These are phyloP conservation scores for Liolophura sinensis DNA, from an alignment of 1,140 invertebrate genomes.

Conservation along the genomic window DNA sequence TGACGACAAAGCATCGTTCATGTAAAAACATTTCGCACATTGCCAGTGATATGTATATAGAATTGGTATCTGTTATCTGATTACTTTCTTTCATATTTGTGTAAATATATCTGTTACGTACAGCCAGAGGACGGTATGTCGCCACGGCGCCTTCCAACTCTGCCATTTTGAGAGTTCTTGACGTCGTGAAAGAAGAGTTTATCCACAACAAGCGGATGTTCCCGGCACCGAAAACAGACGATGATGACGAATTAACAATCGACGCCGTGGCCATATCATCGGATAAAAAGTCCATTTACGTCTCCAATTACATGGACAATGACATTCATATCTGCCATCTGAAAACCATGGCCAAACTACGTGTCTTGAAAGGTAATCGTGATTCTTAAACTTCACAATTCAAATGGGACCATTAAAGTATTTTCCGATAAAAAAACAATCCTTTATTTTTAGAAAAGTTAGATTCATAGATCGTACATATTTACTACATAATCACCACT, in stretches of 20 bases:
- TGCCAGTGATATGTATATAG: no score
- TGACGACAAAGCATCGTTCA: no score
- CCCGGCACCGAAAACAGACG: slow-evolving; percentile 12
- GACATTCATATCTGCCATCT: not conserved
- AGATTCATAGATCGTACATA: not conserved
- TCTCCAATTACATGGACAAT: slow-evolving; percentile 9
- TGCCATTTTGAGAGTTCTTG: slow-evolving; percentile 17
- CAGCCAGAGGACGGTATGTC: slow-evolving; percentile 15
- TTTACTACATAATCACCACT: not conserved
- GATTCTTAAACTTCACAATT: not conserved
- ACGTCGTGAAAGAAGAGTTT: slow-evolving; percentile 15
- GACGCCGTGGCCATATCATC: slow-evolving; percentile 24
- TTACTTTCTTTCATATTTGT: no score
- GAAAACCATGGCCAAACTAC: slow-evolving; percentile 2
- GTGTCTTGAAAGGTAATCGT: not conserved
- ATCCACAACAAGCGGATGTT: slow-evolving; percentile 14
- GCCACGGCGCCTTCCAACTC: slow-evolving; percentile 9
- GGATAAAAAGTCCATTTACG: slow-evolving; percentile 10
- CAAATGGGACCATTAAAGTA: no score
- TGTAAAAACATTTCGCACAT: no score
- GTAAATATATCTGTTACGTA: not conserved
- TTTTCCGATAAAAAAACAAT: no score
- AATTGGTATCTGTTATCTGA: no score
- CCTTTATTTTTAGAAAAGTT: not conserved
- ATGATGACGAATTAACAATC: slow-evolving; percentile 20